Base-by-base conservation (phyloP, 2,113 vertebrate species). In the Rhinoptilus africanus region DNA sequence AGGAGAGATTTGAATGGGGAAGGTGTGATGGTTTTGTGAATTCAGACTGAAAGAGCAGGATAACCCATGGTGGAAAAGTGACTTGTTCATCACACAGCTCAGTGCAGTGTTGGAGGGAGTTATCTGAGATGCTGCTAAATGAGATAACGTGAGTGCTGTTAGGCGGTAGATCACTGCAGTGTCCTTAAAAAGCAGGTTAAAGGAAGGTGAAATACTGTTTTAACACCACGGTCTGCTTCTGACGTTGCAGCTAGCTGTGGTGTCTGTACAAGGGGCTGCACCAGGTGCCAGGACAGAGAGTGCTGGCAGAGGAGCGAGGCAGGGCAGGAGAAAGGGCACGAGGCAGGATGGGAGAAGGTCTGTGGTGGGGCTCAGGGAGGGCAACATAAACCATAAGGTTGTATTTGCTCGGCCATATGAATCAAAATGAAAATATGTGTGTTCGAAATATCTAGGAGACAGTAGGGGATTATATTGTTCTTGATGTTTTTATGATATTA, bases 201-300 rank as follows among this genome's bases (percentile, higher is more conserved):
- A 83, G 85, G 92, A 96, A 97, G 92, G 96, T 96, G 93, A 95
- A 95, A 66, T 41, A 2, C 82, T n/a, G 22, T 47, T 79, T 72
- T 93, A 76, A 59, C 67, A 76, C 47, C 66, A 30, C 0, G 0
- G 41, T 57, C 51, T 79, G 69, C 62, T 57, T 76, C 85, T 88
- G 88, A 41, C 1, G 4, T 53, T 30, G 37, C 67, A 76, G 67
- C 37, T 75, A 3, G 66, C 53, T 73, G 72, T 71, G 84, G 32
- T 67, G 23, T 86, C 80, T 60, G 81, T n/a, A 73, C 75, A 21
- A 37, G 85, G 17, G 0, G 9, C 79, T 26, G 74, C 62, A 4
- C 62, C 54, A 79, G 43, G 64, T 64, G 69, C 66, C 53, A 53
- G 74, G 71, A 80, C 67, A 66, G 48, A 50, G 47, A 12, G 59